These are phyloP conservation scores for Dorcus parallelipipedus DNA, from an alignment of 2,888 invertebrate genomes.

Conservation along the genomic window DNA sequence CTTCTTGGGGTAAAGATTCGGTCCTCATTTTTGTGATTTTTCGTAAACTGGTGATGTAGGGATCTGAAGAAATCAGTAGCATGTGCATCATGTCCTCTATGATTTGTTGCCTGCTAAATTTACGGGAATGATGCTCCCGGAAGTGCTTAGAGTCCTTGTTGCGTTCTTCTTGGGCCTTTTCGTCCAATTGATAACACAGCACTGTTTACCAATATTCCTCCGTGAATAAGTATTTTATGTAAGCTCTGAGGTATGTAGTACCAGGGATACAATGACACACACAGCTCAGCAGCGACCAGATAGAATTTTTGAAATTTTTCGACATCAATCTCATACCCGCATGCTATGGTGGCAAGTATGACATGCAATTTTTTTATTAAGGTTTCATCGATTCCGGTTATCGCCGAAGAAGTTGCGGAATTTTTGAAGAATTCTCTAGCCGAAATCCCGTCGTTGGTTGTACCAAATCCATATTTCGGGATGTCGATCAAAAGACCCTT, in stretches of 20 bases:
- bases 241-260: conserved; percentile 4
- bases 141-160: conserved; percentile 3
- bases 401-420: not conserved
- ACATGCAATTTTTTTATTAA: not conserved
- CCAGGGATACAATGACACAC: no score
- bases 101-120: not conserved
- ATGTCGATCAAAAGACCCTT: not conserved
- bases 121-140: not conserved
- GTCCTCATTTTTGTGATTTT: conserved; percentile 1
- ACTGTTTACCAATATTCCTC: conserved; percentile 4
- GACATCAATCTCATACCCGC: not conserved
- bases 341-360: not conserved
- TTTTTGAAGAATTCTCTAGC: conserved; percentile 1
- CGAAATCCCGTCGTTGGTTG: conserved; percentile 2
- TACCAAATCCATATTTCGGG: not conserved
- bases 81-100: conserved; percentile 9
- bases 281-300: no score
- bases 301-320: no score
- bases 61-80: conserved; percentile 10
- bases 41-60: conserved; percentile 5
- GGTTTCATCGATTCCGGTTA: not conserved
- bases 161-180: not conserved
- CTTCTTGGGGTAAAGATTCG: conserved; percentile 10
- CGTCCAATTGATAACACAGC: not conserved
- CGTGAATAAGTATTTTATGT: conserved; percentile 9